Base-by-base conservation (phyloP, 2,888 invertebrate species). In the Danaus chrysippus region DNA sequence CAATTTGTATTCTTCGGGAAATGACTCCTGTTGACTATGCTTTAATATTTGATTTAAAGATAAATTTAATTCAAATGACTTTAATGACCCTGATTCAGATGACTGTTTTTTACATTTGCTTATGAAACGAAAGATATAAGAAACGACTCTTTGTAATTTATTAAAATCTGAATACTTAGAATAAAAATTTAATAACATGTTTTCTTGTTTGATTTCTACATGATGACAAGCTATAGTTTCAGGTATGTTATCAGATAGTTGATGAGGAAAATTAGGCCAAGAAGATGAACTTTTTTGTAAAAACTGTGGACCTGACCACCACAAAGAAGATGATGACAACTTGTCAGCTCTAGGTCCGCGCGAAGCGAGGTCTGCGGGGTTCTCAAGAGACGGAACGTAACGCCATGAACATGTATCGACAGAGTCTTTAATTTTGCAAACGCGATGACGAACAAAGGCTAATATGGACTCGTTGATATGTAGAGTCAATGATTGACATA, bases 341-440 rank as follows among this genome's bases (percentile, higher is more conserved):
- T 54, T 54, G 10, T 54, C 54, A 34, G 54, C 34, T 17, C 54
- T 54, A n/a, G 34, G 54, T 54, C 54, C 23, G n/a, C 54, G 54
- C 23, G 54, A 54, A 23, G 54, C 54, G 54, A 54, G 54, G 54
- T 54, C 54, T 54, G 54, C 54, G 54, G 54, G 54, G 54, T 54
- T 54, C n/a, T 54, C 34, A 11, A 23, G 54, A 34, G 58, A 56
- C 10, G 43, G 9, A 57, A 42, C n/a, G 54, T 46, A 53, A 54
- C 54, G 42, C 41, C n/a, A 1, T 59, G 46, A 59, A 56, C 57
- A 9, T 57, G 49, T 41, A 60, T 49, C 59, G 59, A 56, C 60
- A 63, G 19, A 57, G 57, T 12, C 42, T 11, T 23, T 12, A 42
- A 59, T 17, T 12, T 59, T n/a, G n/a, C 8, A 13, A 9, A 13